A percentile compares a stretch with the other conserved stretches of the same genome.
Conservation (phyloP, 2,888 invertebrate genomes). For the Rhamnusium bicolor region DNA sequence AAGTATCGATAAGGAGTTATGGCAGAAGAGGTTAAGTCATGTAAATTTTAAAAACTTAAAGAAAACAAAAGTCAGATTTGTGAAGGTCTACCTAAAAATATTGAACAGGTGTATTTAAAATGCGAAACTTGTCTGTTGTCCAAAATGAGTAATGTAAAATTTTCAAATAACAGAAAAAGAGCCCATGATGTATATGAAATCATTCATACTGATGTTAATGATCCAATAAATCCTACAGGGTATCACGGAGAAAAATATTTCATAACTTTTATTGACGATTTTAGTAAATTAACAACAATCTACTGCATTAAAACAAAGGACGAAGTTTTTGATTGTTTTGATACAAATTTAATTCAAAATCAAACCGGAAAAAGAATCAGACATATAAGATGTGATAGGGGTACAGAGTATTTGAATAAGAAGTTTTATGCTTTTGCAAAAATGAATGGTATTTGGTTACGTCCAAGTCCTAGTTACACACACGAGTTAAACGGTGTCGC, state of each 20-base stretch:
- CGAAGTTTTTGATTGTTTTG: slow-evolving; percentile 10
- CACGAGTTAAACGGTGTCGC: slow-evolving; percentile 52
- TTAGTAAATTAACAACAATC: not conserved
- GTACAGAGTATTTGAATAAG: slow-evolving; percentile 13
- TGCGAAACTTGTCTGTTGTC: not conserved
- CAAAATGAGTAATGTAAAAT: not conserved
- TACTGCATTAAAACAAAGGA: not conserved
- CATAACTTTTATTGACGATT: slow-evolving; percentile 1
- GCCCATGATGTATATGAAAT: not conserved
- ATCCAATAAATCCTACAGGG: not conserved
- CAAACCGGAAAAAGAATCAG: slow-evolving; percentile 9
- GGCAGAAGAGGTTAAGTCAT: not conserved
- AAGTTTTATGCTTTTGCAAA: slow-evolving; percentile 44
- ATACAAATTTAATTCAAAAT: not conserved
- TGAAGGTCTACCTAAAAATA: not conserved
- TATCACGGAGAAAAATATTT: slow-evolving; percentile 2
- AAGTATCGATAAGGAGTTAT: not conserved
- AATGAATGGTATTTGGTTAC: slow-evolving; percentile 42
- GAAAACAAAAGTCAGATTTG: not conserved
- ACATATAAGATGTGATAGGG: slow-evolving; percentile 11
- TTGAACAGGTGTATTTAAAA: not conserved
- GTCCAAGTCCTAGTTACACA: slow-evolving; percentile 46
- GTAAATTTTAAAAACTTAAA: not conserved
- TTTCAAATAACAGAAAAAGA: not conserved
- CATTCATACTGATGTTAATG: not conserved